Evolutionary conservation across 2,113 vertebrate species (phyloP).

Genomic region (Sceloporus undulatus): DNA sequence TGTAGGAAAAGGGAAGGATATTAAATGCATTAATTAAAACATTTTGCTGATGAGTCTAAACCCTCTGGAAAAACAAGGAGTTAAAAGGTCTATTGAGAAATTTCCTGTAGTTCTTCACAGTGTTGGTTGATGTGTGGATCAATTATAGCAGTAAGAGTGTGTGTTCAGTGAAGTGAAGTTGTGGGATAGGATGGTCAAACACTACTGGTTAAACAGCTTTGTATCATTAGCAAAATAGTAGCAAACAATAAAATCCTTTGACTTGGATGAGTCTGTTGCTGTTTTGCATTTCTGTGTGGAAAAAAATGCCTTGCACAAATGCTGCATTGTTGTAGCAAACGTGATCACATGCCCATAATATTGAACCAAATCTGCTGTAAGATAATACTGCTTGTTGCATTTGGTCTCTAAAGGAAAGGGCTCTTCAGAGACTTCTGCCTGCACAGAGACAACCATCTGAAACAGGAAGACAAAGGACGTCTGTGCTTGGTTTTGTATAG

Average conservation of each 20-base stretch:
- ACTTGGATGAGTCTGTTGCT: background rate
- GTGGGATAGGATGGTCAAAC: background rate
- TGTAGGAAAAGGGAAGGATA: background rate
- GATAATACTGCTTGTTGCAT: constrained; percentile 62
- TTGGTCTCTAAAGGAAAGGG: constrained; percentile 62
- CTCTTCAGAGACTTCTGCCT: constrained; percentile 58
- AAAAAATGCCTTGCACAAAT: constrained; percentile 34
- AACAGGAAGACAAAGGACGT: constrained; percentile 65
- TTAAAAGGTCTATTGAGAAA: background rate
- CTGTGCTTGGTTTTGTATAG: constrained; percentile 59
- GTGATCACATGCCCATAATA: constrained; percentile 22
- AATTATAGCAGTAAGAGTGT: background rate
- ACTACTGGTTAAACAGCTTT: background rate
- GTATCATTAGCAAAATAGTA: background rate
- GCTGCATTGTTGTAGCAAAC: background rate
- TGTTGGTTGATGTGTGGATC: background rate
- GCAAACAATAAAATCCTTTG: background rate
- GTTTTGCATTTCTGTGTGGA: background rate
- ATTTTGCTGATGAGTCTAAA: background rate
- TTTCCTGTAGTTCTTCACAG: background rate
- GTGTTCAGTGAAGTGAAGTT: background rate
- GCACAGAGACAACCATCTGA: constrained; percentile 52
- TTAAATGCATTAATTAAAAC: background rate
- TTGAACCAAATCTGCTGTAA: constrained; percentile 58
- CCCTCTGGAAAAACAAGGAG: background rate